These are phyloP conservation scores for Formica selysi DNA, from an alignment of 1,140 invertebrate species.

Conservation along the genomic window DNA sequence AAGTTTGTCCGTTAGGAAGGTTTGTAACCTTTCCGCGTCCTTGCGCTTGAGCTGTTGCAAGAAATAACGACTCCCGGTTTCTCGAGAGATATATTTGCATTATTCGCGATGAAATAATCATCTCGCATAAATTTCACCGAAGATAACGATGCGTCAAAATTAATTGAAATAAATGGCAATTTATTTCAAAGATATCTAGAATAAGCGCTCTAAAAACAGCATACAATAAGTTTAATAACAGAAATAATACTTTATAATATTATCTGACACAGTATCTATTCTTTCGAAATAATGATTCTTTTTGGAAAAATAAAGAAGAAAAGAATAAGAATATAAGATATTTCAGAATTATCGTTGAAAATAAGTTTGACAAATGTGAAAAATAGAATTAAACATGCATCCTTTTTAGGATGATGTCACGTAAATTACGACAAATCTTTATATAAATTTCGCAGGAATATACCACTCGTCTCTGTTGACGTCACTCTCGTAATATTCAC, in stretches of 20 bases:
- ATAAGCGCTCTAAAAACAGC: neutral
- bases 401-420: too few species aligned
- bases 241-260: neutral
- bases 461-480: neutral
- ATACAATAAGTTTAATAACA: neutral
- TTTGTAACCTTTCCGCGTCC: slow-evolving; percentile 63
- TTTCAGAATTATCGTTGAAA: neutral
- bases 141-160: neutral
- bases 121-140: neutral
- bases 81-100: slow-evolving; percentile 34
- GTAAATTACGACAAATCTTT: too few species aligned
- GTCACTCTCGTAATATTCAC: neutral
- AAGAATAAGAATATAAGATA: neutral
- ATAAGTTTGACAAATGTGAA: neutral
- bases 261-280: neutral
- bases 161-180: slow-evolving; percentile 32
- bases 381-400: neutral
- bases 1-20: slow-evolving; percentile 64
- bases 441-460: neutral
- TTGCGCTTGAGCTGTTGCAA: slow-evolving; percentile 32
- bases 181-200: neutral
- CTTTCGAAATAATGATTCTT: neutral
- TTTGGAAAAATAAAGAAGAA: neutral
- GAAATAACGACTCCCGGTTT: slow-evolving; percentile 38
- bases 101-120: slow-evolving; percentile 46